A percentile compares a stretch with the other conserved stretches of the same genome.
phyloP scores from a whole-genome alignment of 2,888 invertebrate species.

The Cloeon dipterum region DNA sequence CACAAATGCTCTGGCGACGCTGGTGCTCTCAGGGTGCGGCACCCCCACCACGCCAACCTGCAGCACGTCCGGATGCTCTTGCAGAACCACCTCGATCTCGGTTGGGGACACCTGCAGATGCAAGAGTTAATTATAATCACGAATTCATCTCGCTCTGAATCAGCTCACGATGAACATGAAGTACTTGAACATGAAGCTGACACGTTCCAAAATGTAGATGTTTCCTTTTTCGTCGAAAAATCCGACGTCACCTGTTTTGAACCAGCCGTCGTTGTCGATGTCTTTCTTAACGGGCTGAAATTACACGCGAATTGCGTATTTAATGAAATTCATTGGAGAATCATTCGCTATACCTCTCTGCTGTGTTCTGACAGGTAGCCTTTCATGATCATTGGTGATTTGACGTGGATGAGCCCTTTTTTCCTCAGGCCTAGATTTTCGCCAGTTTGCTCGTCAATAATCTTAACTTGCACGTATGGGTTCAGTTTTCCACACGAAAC shows the following conservation, averaged over 20 bases:
- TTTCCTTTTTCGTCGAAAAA: conserved; percentile 3
- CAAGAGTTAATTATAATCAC: too few relatives aligned
- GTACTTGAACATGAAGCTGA: conserved; percentile 3
- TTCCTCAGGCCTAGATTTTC: too few relatives aligned
- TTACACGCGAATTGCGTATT: too few relatives aligned
- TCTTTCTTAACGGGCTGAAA: background rate
- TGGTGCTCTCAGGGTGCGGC: conserved; percentile 1
- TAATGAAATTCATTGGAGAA: too few relatives aligned
- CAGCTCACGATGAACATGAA: conserved; percentile 2
- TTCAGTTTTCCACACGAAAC: background rate
- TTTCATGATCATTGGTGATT: too few relatives aligned
- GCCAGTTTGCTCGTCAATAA: too few relatives aligned
- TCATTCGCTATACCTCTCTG: too few relatives aligned
- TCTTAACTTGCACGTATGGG: background rate
- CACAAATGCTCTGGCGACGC: background rate
- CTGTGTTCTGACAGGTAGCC: too few relatives aligned
- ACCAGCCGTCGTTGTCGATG: conserved; percentile 1
- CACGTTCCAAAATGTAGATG: conserved; percentile 1
- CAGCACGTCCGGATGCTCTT: conserved; percentile 2
- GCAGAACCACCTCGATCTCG: conserved; percentile 3
- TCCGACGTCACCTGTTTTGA: conserved; percentile 3
- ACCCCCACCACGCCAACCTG: conserved; percentile 3
- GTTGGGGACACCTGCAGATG: conserved; percentile 2
- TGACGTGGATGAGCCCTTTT: too few relatives aligned
- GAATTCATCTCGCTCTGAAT: too few relatives aligned